Percentiles rank a stretch among this genome's conserved stretches.
Conservation (phyloP, 2,797 vertebrate species). For the Sphenopsis melanotis region DNA sequence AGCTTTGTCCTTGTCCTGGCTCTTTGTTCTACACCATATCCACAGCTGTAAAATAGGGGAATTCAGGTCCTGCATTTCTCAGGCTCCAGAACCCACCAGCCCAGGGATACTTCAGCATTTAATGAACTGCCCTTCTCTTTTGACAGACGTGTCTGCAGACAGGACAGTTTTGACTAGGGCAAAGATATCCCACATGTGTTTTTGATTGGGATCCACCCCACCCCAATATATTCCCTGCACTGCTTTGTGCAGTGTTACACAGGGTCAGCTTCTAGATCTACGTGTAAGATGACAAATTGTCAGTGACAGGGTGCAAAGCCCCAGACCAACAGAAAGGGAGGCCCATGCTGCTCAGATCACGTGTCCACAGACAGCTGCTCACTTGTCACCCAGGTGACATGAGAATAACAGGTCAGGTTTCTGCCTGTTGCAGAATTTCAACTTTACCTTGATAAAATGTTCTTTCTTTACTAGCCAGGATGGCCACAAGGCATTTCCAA, state of each 20-base stretch:
- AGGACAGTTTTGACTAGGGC: slow-evolving; percentile 12
- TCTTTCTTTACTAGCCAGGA: neutral
- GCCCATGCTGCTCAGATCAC: neutral
- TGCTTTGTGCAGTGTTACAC: neutral
- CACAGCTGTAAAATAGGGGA: neutral
- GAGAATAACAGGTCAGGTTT: neutral
- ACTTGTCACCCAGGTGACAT: neutral
- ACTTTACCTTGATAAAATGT: neutral
- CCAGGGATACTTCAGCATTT: neutral
- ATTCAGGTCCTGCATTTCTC: neutral
- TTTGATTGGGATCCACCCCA: neutral
- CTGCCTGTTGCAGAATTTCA: neutral
- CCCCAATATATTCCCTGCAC: neutral
- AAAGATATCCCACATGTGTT: neutral
- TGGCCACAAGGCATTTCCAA: neutral
- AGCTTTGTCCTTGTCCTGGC: neutral
- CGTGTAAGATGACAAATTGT: neutral
- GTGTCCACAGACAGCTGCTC: neutral
- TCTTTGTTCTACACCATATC: neutral
- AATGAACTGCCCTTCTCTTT: neutral
- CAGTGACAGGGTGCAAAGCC: slow-evolving; percentile 12
- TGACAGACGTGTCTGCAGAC: neutral
- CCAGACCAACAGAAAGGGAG: neutral
- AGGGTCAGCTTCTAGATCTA: slow-evolving; percentile 15
- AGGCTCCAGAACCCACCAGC: neutral